Percentiles rank a stretch among this genome's conserved stretches.
phyloP scores from a whole-genome alignment of 1,140 invertebrate genomes.

The Caerostris extrusa region DNA sequence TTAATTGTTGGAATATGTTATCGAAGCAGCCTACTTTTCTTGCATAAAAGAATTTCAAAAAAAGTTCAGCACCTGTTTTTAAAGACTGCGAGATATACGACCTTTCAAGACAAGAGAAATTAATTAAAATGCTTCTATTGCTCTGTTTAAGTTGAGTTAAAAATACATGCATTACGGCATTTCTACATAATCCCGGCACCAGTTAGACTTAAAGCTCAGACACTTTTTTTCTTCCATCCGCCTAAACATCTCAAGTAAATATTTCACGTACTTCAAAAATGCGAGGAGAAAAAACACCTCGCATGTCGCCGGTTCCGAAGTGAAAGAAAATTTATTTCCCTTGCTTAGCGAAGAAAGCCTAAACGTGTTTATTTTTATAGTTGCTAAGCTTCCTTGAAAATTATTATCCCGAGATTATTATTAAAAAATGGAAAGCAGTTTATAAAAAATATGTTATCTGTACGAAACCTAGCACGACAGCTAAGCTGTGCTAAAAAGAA shows the following conservation, averaged over 20 bases:
- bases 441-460: no score
- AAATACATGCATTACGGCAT: constrained; percentile 32
- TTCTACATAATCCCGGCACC: neutral
- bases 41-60: neutral
- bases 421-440: neutral
- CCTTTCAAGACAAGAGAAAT: constrained; percentile 33
- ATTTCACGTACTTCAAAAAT: neutral
- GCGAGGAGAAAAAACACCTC: neutral
- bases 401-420: constrained; percentile 25
- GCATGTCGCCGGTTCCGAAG: neutral
- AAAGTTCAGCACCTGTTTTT: neutral
- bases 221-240: neutral
- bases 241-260: constrained; percentile 10
- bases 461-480: no score
- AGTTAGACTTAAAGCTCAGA: constrained; percentile 7
- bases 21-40: neutral
- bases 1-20: neutral
- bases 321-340: neutral
- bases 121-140: constrained; percentile 26
- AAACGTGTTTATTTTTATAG: no score
- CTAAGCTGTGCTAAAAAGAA: no score
- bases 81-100: neutral
- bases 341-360: no score
- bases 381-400: constrained; percentile 3
- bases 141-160: constrained; percentile 16